Conservation (phyloP, 1,140 invertebrate genomes). For the Metaphire vulgaris region DNA sequence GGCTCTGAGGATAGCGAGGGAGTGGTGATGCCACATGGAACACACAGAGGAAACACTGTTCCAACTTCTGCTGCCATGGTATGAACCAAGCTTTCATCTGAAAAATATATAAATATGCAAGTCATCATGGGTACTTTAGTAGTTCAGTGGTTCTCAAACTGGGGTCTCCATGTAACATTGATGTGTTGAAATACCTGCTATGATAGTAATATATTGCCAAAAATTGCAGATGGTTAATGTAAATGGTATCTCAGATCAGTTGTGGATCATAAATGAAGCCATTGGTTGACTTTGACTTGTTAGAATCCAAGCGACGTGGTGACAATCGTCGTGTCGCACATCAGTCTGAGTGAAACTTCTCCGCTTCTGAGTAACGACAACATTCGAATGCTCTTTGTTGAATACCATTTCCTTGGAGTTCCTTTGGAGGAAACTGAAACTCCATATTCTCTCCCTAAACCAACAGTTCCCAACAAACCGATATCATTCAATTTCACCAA, state of each 20-base stretch:
- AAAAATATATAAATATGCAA: too few species aligned
- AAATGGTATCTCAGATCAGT: too few species aligned
- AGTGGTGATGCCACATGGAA: background rate
- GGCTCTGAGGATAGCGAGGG: slow-evolving; percentile 24
- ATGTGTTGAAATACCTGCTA: too few species aligned
- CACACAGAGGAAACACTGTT: background rate
- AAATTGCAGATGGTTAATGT: too few species aligned
- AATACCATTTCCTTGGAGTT: slow-evolving; percentile 51
- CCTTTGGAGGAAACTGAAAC: slow-evolving; percentile 52
- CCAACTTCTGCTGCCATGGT: too few species aligned
- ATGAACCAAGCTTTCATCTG: too few species aligned
- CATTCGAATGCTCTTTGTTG: slow-evolving; percentile 51
- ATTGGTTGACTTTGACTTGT: too few species aligned
- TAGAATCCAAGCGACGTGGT: slow-evolving; percentile 38
- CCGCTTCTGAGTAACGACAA: slow-evolving; percentile 40
- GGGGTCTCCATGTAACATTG: too few species aligned
- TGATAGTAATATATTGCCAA: too few species aligned
- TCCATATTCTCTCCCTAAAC: slow-evolving; percentile 52
- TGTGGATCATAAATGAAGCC: too few species aligned
- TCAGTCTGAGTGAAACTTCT: slow-evolving; percentile 42
- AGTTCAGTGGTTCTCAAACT: too few species aligned
- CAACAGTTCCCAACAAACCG: slow-evolving; percentile 38
- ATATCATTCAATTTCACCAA: slow-evolving; percentile 53
- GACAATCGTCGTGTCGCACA: slow-evolving; percentile 42
- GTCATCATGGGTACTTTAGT: too few species aligned